Base-by-base conservation (phyloP, 2,888 invertebrate genomes). In the Fragum whitleyi region DNA sequence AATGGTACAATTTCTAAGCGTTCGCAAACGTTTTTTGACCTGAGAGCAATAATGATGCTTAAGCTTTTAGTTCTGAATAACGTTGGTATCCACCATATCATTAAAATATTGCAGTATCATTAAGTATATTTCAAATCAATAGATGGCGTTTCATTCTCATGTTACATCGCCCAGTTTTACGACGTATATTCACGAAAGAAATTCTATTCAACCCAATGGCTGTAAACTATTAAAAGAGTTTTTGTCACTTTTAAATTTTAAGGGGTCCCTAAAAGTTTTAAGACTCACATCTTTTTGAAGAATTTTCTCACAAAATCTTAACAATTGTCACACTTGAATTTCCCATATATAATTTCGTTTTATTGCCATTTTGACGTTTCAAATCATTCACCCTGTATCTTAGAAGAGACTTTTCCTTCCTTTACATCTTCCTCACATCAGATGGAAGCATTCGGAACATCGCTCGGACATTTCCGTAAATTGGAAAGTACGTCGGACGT, bases 221-320 rank as follows among this genome's bases (percentile, higher is more conserved):
- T 9, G 47, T 47, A 47, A 47, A 47, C 2, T 47, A 19, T 47
- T 47, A 5, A 47, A 47, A 47, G 14, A 3, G 47, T 47, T 47
- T 19, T 26, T 57, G 23, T 57, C 57, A 57, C 28, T 57, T 57
- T 57, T 57, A 26, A 57, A 57, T 23, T 57, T 26, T 19, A 7
- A 57, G 7, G 57, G 57, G 57, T 21, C 9, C 9, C 7, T 26
- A 57, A 26, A 61, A 11, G 7, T 7, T 61, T 32, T 6, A 19
- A 61, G 28, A 61, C 42, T 65, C 39, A 23, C 65, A 65, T 65
- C 65, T 65, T 65, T 39, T 39, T 23, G n/a, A 65, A 19, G 65
- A 39, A 36, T 39, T 39, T n/a, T 65, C 65, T 65, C 65, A n/a
- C 65, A 65, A 65, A 65, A 65, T 9, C 39, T 65, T 65, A 23